Evolutionary conservation across 2,797 vertebrate species (phyloP).

Genomic region (Chlorospingus semifuscus): DNA sequence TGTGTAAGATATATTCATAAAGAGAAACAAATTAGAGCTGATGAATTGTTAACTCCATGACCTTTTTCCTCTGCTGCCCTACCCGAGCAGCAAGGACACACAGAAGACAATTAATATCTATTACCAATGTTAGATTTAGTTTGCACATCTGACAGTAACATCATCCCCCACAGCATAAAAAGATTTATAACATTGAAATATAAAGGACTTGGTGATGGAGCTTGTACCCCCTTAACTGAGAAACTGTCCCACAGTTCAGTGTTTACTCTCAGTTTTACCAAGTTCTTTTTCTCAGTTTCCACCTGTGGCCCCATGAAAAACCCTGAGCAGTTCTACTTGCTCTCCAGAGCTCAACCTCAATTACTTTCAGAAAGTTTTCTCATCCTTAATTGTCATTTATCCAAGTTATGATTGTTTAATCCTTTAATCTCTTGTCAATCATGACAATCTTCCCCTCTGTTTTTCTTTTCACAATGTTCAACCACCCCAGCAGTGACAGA

Average conservation of each 20-base stretch:
- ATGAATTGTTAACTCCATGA: not conserved
- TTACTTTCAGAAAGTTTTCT: not conserved
- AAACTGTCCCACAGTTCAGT: not conserved
- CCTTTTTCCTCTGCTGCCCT: not conserved
- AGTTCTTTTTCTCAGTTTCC: not conserved
- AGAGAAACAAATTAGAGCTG: not conserved
- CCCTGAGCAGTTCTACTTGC: not conserved
- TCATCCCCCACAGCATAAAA: not conserved
- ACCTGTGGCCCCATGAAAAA: not conserved
- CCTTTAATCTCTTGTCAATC: constrained; percentile 8
- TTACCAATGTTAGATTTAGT: not conserved
- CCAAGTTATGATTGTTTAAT: constrained; percentile 8
- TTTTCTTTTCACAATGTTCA: not conserved
- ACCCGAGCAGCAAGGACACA: not conserved
- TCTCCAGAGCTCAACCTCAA: constrained; percentile 3
- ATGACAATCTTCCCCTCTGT: not conserved
- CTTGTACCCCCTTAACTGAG: not conserved
- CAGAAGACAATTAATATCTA: not conserved
- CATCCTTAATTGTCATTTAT: not conserved
- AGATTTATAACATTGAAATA: rapidly evolving
- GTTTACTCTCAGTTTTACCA: not conserved
- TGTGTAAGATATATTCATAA: not conserved
- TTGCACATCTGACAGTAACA: not conserved
- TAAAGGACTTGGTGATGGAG: not conserved
- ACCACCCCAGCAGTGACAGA: not conserved